phyloP scores from a whole-genome alignment of 2,888 invertebrate species.

The Gerosis bhagava region DNA sequence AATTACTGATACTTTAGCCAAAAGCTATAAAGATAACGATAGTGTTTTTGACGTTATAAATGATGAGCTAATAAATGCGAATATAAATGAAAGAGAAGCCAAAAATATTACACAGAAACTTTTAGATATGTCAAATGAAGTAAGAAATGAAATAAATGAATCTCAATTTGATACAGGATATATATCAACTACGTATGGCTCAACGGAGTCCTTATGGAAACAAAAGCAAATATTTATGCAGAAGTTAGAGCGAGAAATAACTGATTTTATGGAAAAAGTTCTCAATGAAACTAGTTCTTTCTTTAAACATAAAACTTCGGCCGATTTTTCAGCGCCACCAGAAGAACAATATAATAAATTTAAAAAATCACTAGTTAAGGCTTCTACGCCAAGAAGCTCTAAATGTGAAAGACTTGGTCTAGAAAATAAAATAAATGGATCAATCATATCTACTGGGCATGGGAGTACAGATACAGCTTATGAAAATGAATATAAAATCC shows the following conservation, averaged over 20 bases:
- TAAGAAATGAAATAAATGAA: background rate
- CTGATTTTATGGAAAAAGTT: constrained; percentile 20
- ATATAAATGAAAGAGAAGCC: constrained; percentile 11
- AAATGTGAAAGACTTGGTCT: no score
- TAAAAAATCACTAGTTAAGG: constrained; percentile 9
- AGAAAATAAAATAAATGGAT: background rate
- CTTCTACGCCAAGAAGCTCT: constrained; percentile 21
- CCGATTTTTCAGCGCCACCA: background rate
- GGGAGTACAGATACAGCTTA: background rate
- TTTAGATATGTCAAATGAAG: constrained; percentile 7
- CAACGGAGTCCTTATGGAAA: constrained; percentile 1
- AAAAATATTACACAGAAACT: constrained; percentile 3
- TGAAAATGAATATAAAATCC: constrained; percentile 8
- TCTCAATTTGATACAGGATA: background rate
- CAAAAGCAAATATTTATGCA: constrained; percentile 22
- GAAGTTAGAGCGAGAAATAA: constrained; percentile 16
- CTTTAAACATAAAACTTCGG: constrained; percentile 6
- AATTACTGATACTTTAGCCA: constrained; percentile 5
- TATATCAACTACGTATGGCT: background rate
- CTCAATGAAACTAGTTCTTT: constrained; percentile 15
- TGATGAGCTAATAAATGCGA: constrained; percentile 2
- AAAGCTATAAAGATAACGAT: background rate
- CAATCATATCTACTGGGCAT: background rate
- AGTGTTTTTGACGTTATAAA: constrained; percentile 1
- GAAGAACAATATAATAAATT: constrained; percentile 2